These are phyloP conservation scores for Spodoptera exigua DNA, from an alignment of 2,888 invertebrate species.

Conservation along the genomic window DNA sequence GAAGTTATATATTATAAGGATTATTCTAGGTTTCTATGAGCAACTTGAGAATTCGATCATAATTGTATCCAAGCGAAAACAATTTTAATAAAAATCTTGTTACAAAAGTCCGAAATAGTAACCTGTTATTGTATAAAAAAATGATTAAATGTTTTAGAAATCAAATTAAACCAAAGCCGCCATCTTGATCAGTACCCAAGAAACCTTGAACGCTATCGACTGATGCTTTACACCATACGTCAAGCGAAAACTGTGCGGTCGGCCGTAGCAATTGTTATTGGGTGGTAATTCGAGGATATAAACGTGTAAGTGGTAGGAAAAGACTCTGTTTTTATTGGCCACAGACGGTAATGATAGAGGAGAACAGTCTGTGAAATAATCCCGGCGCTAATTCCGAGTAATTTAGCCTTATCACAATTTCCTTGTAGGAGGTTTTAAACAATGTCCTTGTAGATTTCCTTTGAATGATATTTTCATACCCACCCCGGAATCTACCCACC, in stretches of 20 bases:
- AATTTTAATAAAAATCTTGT: too few species aligned
- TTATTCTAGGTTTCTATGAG: too few species aligned
- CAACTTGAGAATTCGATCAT: too few species aligned
- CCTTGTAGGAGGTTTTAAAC: conserved; percentile 24
- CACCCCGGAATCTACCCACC: too few species aligned
- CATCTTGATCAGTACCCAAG: too few species aligned
- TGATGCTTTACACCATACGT: conserved; percentile 20
- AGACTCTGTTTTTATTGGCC: conserved; percentile 63
- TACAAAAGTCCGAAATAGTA: too few species aligned
- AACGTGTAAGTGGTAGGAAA: conserved; percentile 67
- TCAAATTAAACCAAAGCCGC: too few species aligned
- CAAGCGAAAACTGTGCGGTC: conserved; percentile 63
- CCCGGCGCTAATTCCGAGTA: conserved; percentile 32
- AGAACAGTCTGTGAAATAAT: conserved; percentile 46
- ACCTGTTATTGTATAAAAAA: too few species aligned
- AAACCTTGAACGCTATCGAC: neutral
- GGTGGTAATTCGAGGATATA: conserved; percentile 73
- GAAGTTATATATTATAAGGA: too few species aligned
- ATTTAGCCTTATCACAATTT: conserved; percentile 36
- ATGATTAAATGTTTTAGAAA: too few species aligned
- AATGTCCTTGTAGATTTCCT: conserved; percentile 25
- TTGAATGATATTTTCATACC: neutral
- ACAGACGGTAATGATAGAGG: conserved; percentile 53
- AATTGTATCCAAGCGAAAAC: too few species aligned
- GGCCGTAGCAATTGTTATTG: conserved; percentile 72